Evolutionary conservation across 2,888 invertebrate genomes (phyloP).

Genomic region (Yponomeuta plumbellus): DNA sequence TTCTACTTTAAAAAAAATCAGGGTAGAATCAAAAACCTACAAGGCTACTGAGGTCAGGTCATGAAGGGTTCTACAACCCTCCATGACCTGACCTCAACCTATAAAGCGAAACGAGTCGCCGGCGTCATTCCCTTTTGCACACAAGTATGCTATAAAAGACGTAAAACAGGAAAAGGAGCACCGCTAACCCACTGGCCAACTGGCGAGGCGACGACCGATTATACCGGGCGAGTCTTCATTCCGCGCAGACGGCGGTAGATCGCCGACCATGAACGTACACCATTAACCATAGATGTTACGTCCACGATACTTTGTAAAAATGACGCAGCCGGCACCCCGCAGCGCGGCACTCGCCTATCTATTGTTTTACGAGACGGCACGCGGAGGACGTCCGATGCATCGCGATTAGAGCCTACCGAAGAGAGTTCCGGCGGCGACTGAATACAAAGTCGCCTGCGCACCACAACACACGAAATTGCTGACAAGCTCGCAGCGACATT

Average conservation of each 20-base stretch:
- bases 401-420: conserved; percentile 48
- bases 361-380: conserved; percentile 69
- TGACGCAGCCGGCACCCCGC: conserved; percentile 48
- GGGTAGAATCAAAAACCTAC: neutral
- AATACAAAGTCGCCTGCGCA: conserved; percentile 60
- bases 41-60: too few species aligned
- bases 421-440: conserved; percentile 69
- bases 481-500: conserved; percentile 30
- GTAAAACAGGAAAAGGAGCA: conserved; percentile 70
- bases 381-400: conserved; percentile 61
- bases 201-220: conserved; percentile 61
- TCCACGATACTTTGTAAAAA: conserved; percentile 30
- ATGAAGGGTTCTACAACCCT: too few species aligned
- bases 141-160: conserved; percentile 52
- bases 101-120: conserved; percentile 17
- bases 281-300: conserved; percentile 27
- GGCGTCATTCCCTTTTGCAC: conserved; percentile 31
- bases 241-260: conserved; percentile 60
- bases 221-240: conserved; percentile 60
- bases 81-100: conserved; percentile 12
- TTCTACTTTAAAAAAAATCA: neutral
- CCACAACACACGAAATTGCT: conserved; percentile 42
- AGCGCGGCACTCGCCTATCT: conserved; percentile 29
- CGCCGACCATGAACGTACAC: conserved; percentile 38
- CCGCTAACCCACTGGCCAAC: conserved; percentile 75